These are phyloP conservation scores for Dexiosoma caninum DNA, from an alignment of 2,888 invertebrate genomes.

Conservation along the genomic window DNA sequence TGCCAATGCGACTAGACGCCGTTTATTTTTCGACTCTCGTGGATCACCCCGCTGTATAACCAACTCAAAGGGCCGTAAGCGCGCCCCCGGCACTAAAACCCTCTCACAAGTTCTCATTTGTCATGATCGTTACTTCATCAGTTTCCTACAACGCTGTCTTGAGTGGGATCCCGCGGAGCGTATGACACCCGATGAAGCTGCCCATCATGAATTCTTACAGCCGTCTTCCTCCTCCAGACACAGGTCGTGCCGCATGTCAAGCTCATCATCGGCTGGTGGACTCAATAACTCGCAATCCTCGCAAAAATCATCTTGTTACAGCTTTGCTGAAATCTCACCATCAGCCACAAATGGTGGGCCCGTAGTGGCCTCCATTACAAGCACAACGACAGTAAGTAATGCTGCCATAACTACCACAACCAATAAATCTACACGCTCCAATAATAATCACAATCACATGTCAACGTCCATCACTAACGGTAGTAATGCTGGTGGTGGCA, in stretches of 20 bases:
- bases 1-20: constrained; percentile 88
- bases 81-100: constrained; percentile 90
- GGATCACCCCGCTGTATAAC: constrained; percentile 93
- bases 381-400: constrained; percentile 73
- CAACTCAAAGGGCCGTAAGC: constrained; percentile 95
- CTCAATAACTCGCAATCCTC: constrained; percentile 74
- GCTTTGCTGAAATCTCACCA: constrained; percentile 74
- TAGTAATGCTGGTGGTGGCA: constrained; percentile 11
- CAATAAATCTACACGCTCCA: constrained; percentile 66
- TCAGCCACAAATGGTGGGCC: constrained; percentile 61
- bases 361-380: constrained; percentile 65
- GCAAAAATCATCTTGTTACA: constrained; percentile 75
- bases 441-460: constrained; percentile 59
- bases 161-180: constrained; percentile 96
- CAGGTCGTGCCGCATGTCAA: constrained; percentile 75
- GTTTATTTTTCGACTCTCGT: constrained; percentile 92
- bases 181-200: constrained; percentile 94
- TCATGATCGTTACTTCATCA: constrained; percentile 91
- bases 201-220: constrained; percentile 91
- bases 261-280: constrained; percentile 74
- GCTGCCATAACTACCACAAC: constrained; percentile 73
- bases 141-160: constrained; percentile 93
- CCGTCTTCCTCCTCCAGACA: constrained; percentile 79
- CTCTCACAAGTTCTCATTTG: constrained; percentile 89
- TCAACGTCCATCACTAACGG: constrained; percentile 53